Conservation (phyloP, 2,888 invertebrate genomes). For the Caenorhabditis macrosperma region DNA sequence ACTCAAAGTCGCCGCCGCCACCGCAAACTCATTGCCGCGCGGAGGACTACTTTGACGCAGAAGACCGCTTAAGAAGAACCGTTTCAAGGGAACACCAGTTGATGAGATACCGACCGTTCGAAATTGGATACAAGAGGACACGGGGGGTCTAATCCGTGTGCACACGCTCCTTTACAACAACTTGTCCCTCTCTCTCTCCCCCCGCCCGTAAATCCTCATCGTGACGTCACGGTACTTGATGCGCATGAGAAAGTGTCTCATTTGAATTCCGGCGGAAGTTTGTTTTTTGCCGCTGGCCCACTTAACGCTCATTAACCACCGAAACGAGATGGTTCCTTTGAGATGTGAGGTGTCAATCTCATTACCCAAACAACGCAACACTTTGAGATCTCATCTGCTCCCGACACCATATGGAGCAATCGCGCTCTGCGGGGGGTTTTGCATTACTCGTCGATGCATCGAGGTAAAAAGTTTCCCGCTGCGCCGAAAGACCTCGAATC, state of each 20-base stretch:
- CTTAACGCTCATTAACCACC: conserved; percentile 35
- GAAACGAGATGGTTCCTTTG: not conserved
- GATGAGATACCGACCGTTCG: not conserved
- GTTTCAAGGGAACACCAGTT: not conserved
- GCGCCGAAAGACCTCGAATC: conserved; percentile 3
- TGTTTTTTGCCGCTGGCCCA: conserved; percentile 14
- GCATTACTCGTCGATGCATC: not conserved
- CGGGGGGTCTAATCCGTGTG: conserved; percentile 5
- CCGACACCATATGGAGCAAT: conserved; percentile 30
- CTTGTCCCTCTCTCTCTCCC: too few species aligned
- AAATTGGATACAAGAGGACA: not conserved
- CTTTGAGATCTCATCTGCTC: conserved; percentile 23
- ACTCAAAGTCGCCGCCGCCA: conserved; percentile 3
- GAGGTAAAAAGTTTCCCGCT: not conserved
- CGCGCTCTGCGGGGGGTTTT: conserved; percentile 5
- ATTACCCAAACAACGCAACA: conserved; percentile 29
- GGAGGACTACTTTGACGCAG: not conserved
- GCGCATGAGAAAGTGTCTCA: conserved; percentile 1
- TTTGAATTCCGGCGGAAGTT: conserved; percentile 25
- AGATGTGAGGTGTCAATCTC: conserved; percentile 45
- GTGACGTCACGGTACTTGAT: conserved; percentile 9
- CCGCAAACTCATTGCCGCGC: not conserved
- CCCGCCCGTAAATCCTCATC: not conserved
- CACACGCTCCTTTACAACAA: conserved; percentile 1
- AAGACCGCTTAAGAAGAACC: conserved; percentile 14